Conservation (phyloP, 2,113 vertebrate species). For the Psophia crepitans region DNA sequence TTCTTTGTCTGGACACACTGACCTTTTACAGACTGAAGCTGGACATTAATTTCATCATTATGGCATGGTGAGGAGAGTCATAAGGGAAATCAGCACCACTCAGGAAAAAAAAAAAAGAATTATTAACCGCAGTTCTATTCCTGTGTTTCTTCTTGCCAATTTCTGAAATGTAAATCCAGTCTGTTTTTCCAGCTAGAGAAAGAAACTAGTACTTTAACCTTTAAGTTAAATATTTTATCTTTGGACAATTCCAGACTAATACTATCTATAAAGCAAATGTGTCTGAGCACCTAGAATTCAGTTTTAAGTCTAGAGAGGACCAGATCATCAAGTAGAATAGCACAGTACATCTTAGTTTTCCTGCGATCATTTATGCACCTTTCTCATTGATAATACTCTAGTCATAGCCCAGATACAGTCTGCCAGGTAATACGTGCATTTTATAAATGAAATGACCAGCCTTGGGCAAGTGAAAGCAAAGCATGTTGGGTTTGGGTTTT, state of each 20-base stretch:
- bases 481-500: neutral
- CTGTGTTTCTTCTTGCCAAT: neutral
- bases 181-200: neutral
- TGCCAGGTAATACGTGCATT: neutral
- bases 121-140: neutral
- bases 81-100: neutral
- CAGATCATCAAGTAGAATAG: neutral
- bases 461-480: neutral
- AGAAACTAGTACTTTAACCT: neutral
- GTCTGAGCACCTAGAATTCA: neutral
- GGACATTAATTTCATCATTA: neutral
- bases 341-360: neutral
- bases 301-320: neutral
- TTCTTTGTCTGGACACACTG: neutral
- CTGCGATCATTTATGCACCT: neutral
- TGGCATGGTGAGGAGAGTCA: neutral
- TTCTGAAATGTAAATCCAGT: neutral
- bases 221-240: neutral
- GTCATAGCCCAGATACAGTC: neutral
- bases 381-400: neutral
- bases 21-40: neutral
- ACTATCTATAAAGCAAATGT: fast-evolving
- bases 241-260: neutral
- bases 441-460: neutral
- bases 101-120: neutral